A percentile compares a stretch with the other conserved stretches of the same genome.
These are phyloP conservation scores for Poeciliopsis presidionis DNA, from an alignment of 2,797 vertebrate genomes.

Conservation along the genomic window DNA sequence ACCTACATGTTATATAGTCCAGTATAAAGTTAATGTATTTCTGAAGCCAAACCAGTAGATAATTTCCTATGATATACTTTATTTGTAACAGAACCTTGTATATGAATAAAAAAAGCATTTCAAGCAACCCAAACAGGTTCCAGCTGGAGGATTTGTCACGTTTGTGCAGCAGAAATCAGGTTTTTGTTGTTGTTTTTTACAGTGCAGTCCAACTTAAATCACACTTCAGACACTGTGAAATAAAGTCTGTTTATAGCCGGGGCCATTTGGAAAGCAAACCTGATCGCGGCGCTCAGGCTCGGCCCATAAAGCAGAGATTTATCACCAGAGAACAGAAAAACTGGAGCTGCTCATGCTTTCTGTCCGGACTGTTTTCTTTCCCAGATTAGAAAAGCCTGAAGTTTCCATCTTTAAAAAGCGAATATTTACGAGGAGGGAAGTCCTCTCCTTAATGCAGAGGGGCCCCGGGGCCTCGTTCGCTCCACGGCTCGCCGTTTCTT, in stretches of 20 bases:
- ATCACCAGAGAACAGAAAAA: constrained; percentile 63
- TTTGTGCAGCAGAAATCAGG: constrained; percentile 17
- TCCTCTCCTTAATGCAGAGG: constrained; percentile 61
- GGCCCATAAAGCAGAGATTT: constrained; percentile 68
- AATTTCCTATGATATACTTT: constrained; percentile 76
- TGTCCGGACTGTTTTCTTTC: constrained; percentile 30
- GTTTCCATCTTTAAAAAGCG: constrained; percentile 69
- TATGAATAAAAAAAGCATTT: constrained; percentile 80
- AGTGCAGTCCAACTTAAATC: constrained; percentile 7
- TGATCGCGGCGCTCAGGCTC: constrained; percentile 35
- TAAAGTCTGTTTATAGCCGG: constrained; percentile 43
- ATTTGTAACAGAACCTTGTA: constrained; percentile 81
- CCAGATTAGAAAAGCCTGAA: constrained; percentile 61
- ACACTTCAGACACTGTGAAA: constrained; percentile 35
- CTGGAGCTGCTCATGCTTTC: constrained; percentile 55
- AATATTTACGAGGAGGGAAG: constrained; percentile 73
- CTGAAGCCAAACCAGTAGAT: constrained; percentile 66
- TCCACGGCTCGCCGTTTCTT: constrained; percentile 62
- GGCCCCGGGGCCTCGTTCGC: constrained; percentile 63
- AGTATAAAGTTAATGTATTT: constrained; percentile 77
- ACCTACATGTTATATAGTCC: constrained; percentile 74
- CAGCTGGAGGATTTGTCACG: constrained; percentile 1
- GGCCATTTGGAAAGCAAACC: constrained; percentile 45
- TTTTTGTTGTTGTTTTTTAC: not conserved
- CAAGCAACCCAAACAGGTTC: constrained; percentile 58